Conservation (phyloP, 2,113 vertebrate genomes). For the Coreoperca whiteheadi region DNA sequence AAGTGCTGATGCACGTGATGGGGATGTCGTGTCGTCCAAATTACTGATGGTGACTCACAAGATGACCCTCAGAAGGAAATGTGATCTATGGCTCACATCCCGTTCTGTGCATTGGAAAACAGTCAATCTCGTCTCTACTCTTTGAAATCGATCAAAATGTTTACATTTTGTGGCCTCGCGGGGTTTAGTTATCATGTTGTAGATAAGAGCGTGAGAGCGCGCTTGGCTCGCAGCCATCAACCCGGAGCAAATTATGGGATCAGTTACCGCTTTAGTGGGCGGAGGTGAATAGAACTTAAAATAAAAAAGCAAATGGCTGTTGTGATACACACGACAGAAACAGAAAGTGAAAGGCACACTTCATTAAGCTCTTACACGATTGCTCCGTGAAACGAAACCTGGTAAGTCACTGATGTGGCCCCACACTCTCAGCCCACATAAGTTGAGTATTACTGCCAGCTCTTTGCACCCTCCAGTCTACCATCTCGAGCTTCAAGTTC, state of each 20-base stretch:
- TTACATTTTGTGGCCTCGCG: background rate
- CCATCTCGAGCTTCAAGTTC: background rate
- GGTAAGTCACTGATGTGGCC: background rate
- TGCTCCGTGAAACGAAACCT: background rate
- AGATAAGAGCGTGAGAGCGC: background rate
- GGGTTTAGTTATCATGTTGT: background rate
- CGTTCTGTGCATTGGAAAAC: background rate
- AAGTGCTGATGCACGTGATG: background rate
- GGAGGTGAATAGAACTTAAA: conserved; percentile 2
- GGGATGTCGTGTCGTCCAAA: background rate
- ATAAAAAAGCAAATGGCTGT: conserved; percentile 1
- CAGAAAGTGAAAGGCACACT: background rate
- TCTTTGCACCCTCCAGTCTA: background rate
- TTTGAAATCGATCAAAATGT: background rate
- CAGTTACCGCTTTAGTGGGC: background rate
- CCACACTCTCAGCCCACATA: background rate
- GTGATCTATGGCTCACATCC: background rate
- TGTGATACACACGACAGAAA: background rate
- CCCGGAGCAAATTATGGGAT: background rate
- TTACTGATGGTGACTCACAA: background rate
- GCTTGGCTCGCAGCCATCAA: background rate
- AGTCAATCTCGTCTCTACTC: background rate
- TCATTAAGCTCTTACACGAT: background rate
- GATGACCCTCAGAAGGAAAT: background rate
- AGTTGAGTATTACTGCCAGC: background rate